Conservation (phyloP, 2,888 invertebrate genomes). For the Lamellibrachia satsuma region DNA sequence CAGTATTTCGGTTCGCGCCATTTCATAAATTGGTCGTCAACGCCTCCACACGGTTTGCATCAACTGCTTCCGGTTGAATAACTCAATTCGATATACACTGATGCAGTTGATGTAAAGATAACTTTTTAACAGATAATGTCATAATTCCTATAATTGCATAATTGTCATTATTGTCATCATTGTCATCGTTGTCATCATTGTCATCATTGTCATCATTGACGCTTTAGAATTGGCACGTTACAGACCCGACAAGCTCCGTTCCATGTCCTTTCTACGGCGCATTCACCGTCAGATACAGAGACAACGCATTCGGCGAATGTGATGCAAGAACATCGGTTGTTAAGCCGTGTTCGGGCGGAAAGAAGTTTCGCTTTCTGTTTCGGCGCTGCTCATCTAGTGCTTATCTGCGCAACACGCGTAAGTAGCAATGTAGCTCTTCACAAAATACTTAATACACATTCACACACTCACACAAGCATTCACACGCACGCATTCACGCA, state of each 20-base stretch:
- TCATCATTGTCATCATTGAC: too few relatives aligned
- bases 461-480: not conserved
- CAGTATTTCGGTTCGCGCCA: too few relatives aligned
- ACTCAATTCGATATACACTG: too few relatives aligned
- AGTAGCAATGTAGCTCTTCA: not conserved
- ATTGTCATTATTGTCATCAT: too few relatives aligned
- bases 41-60: too few relatives aligned
- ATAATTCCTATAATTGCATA: too few relatives aligned
- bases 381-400: not conserved
- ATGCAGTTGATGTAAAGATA: too few relatives aligned
- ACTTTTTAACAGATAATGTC: too few relatives aligned
- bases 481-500: not conserved
- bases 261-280: not conserved
- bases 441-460: not conserved
- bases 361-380: slow-evolving; percentile 5
- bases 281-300: not conserved
- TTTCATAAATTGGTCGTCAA: too few relatives aligned
- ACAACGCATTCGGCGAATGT: not conserved
- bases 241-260: not conserved
- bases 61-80: too few relatives aligned
- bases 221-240: not conserved
- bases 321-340: not conserved
- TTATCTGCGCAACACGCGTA: not conserved
- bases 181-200: too few relatives aligned
- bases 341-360: not conserved